Conservation (phyloP, 2,888 invertebrate genomes). For the Drosophila mayaguana region DNA sequence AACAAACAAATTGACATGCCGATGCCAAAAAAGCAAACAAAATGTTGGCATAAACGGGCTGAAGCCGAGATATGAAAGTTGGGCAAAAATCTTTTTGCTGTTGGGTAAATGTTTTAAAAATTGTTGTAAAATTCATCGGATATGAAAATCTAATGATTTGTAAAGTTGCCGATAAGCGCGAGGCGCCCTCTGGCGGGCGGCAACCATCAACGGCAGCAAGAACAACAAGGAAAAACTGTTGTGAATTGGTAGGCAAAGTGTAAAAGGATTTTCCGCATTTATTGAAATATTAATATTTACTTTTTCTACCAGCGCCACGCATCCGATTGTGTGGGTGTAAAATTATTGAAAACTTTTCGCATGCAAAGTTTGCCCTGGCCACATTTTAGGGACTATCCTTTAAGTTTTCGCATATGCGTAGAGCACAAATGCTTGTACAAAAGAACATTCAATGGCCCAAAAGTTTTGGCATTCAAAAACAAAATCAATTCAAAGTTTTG, state of each 20-base stretch:
- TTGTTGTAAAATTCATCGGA: slow-evolving; percentile 82
- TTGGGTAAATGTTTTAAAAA: slow-evolving; percentile 65
- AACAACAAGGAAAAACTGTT: slow-evolving; percentile 27
- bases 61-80: slow-evolving; percentile 20
- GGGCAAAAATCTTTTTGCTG: slow-evolving; percentile 49
- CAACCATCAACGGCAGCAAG: slow-evolving; percentile 29
- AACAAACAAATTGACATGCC: slow-evolving; percentile 74
- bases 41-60: slow-evolving; percentile 28
- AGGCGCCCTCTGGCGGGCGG: slow-evolving; percentile 57
- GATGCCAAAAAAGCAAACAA: slow-evolving; percentile 70
- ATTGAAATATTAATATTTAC: slow-evolving; percentile 79
- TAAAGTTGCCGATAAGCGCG: slow-evolving; percentile 81
- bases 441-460: slow-evolving; percentile 51
- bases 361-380: slow-evolving; percentile 41
- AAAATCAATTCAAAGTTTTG: slow-evolving; percentile 67
- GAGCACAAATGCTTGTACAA: slow-evolving; percentile 57
- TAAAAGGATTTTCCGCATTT: slow-evolving; percentile 75
- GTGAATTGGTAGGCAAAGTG: slow-evolving; percentile 37
- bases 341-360: slow-evolving; percentile 64
- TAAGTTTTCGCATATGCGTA: slow-evolving; percentile 40
- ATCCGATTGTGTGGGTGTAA: slow-evolving; percentile 42
- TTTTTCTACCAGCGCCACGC: slow-evolving; percentile 44
- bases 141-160: slow-evolving; percentile 84
- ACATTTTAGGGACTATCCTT: slow-evolving; percentile 28
- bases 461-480: slow-evolving; percentile 44